Percentiles rank a stretch among this genome's conserved stretches.
phyloP scores from a whole-genome alignment of 2,888 invertebrate genomes.

The Pycnomerus fuliginosus region DNA sequence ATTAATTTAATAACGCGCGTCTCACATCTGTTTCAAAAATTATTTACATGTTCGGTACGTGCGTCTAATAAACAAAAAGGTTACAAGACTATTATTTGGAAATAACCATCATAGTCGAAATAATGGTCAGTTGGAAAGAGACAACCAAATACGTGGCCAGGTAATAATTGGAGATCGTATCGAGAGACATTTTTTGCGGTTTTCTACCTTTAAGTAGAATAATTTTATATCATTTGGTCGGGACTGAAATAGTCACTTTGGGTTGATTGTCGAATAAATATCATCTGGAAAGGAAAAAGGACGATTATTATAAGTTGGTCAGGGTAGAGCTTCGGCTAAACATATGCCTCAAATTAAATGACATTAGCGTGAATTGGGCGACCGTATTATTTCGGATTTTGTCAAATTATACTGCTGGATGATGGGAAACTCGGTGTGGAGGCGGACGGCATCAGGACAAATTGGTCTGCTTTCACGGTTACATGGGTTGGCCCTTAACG shows the following conservation, averaged over 20 bases:
- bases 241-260: conserved; percentile 37
- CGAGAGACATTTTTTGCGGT: conserved; percentile 41
- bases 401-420: conserved; percentile 16
- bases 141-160: no score
- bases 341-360: conserved; percentile 48
- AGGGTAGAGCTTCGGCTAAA: conserved; percentile 30
- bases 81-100: conserved; percentile 10
- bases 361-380: conserved; percentile 41
- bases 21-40: background rate
- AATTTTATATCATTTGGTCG: conserved; percentile 42
- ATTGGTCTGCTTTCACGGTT: no score
- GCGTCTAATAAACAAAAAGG: conserved; percentile 1
- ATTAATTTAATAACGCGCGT: background rate
- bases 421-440: conserved; percentile 26
- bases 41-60: conserved; percentile 3
- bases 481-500: no score
- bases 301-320: conserved; percentile 17
- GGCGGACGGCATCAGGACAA: conserved; percentile 37
- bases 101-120: conserved; percentile 2
- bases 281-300: conserved; percentile 12
- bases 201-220: conserved; percentile 32
- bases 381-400: conserved; percentile 41
- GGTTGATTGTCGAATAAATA: conserved; percentile 30
- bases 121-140: conserved; percentile 14
- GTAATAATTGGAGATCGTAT: conserved; percentile 32